Conservation (phyloP, 2,888 invertebrate species). For the Melanotus villosus region DNA sequence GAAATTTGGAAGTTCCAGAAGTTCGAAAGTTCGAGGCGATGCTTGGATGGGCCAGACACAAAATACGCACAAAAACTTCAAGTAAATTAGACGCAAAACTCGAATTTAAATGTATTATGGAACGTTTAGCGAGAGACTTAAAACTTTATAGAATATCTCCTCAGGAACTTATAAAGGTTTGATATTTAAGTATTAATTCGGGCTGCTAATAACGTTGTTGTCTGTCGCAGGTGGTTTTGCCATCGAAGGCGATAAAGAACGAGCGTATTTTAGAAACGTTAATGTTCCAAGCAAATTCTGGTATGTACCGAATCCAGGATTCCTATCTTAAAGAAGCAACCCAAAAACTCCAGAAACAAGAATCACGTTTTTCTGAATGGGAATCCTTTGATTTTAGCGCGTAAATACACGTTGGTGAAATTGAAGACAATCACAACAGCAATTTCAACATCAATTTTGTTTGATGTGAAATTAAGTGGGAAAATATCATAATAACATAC, state of each 20-base stretch:
- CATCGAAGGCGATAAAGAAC: constrained; percentile 93
- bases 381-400: constrained; percentile 81
- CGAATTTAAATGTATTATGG: constrained; percentile 95
- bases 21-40: constrained; percentile 94
- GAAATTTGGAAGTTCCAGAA: constrained; percentile 91
- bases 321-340: constrained; percentile 90
- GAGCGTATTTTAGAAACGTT: constrained; percentile 92
- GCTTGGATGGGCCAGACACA: constrained; percentile 90
- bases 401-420: constrained; percentile 56
- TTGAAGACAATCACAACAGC: constrained; percentile 60
- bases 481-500: constrained; percentile 49
- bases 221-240: constrained; percentile 80
- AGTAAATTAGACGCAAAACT: constrained; percentile 87
- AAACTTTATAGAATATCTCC: constrained; percentile 93
- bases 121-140: constrained; percentile 88
- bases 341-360: constrained; percentile 88
- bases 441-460: constrained; percentile 50
- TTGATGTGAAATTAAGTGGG: constrained; percentile 48
- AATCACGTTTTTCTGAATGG: constrained; percentile 87
- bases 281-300: constrained; percentile 94
- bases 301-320: constrained; percentile 93
- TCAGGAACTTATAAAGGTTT: constrained; percentile 90
- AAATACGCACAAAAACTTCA: constrained; percentile 84
- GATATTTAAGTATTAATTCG: not conserved
- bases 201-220: not conserved